A percentile compares a stretch with the other conserved stretches of the same genome.
These are phyloP conservation scores for Saxidomus purpurata DNA, from an alignment of 1,140 invertebrate genomes.

Conservation along the genomic window DNA sequence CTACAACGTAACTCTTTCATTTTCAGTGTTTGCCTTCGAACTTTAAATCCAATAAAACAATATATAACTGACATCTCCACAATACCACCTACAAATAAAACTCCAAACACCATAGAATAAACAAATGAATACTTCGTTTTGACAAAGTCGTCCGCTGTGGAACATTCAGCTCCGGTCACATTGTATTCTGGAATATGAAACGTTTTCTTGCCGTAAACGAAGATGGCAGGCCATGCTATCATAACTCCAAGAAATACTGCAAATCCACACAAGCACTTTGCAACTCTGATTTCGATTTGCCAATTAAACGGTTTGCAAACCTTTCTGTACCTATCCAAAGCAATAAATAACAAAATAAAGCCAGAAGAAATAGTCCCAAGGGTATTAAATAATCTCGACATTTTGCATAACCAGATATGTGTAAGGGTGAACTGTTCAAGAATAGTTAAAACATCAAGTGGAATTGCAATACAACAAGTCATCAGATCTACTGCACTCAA, in stretches of 20 bases:
- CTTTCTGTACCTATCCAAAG: slow-evolving; percentile 54
- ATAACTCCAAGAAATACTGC: not conserved
- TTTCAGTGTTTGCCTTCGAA: slow-evolving; percentile 5
- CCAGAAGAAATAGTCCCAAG: slow-evolving; percentile 43
- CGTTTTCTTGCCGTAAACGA: slow-evolving; percentile 43
- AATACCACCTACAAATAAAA: slow-evolving; percentile 19
- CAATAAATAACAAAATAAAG: slow-evolving; percentile 45
- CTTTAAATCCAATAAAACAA: slow-evolving; percentile 41
- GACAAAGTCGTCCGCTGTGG: slow-evolving; percentile 34
- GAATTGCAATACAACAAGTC: slow-evolving; percentile 54
- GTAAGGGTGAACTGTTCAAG: slow-evolving; percentile 44
- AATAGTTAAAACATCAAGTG: slow-evolving; percentile 41
- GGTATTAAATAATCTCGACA: slow-evolving; percentile 43
- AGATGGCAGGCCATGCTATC: not conserved
- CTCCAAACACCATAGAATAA: slow-evolving; percentile 13
- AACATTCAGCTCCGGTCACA: slow-evolving; percentile 54
- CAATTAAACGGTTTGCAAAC: slow-evolving; percentile 52
- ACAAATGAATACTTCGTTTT: slow-evolving; percentile 18
- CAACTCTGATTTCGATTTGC: slow-evolving; percentile 22
- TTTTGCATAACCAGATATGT: slow-evolving; percentile 54
- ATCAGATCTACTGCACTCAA: slow-evolving; percentile 46
- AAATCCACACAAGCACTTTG: slow-evolving; percentile 9
- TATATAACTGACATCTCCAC: slow-evolving; percentile 33
- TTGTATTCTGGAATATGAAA: slow-evolving; percentile 43
- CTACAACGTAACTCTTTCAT: not conserved